Conservation (phyloP, 2,113 vertebrate species). For the Pleuronectes platessa region DNA sequence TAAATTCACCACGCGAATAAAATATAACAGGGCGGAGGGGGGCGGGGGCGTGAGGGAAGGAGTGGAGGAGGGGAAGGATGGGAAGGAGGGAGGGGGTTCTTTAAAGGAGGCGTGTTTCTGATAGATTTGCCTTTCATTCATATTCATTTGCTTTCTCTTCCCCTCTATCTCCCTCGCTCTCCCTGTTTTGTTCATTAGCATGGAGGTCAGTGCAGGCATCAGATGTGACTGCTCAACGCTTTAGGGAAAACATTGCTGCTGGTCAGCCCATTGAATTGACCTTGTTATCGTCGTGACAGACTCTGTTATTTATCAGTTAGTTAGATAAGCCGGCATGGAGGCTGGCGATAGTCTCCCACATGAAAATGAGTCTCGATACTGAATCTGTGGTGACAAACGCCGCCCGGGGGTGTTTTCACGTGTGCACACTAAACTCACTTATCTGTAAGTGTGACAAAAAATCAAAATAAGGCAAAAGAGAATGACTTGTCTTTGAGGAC, state of each 20-base stretch:
- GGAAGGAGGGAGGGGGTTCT: conserved; percentile 70
- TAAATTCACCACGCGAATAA: conserved; percentile 87
- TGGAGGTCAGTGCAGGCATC: conserved; percentile 71
- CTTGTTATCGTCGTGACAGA: conserved; percentile 78
- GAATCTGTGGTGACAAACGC: conserved; percentile 49
- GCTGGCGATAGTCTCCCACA: conserved; percentile 56
- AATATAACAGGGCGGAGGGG: conserved; percentile 78
- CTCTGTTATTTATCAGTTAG: conserved; percentile 76
- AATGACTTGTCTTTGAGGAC: conserved; percentile 7
- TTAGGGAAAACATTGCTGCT: conserved; percentile 67
- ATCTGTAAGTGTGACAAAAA: conserved; percentile 31
- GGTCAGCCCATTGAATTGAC: conserved; percentile 75
- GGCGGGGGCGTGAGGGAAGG: conserved; percentile 35
- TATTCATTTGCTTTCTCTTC: conserved; percentile 76
- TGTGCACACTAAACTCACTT: conserved; percentile 41
- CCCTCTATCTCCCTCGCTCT: conserved; percentile 28
- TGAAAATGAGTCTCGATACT: conserved; percentile 45
- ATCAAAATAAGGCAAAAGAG: conserved; percentile 7
- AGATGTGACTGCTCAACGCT: conserved; percentile 63
- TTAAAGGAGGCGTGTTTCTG: conserved; percentile 85
- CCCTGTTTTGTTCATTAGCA: conserved; percentile 76
- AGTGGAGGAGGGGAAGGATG: conserved; percentile 55
- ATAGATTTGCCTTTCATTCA: conserved; percentile 85
- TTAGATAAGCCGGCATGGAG: conserved; percentile 67
- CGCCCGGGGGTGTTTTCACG: conserved; percentile 41